Base-by-base conservation (phyloP, 2,113 vertebrate species). In the Mystacornis crossleyi region DNA sequence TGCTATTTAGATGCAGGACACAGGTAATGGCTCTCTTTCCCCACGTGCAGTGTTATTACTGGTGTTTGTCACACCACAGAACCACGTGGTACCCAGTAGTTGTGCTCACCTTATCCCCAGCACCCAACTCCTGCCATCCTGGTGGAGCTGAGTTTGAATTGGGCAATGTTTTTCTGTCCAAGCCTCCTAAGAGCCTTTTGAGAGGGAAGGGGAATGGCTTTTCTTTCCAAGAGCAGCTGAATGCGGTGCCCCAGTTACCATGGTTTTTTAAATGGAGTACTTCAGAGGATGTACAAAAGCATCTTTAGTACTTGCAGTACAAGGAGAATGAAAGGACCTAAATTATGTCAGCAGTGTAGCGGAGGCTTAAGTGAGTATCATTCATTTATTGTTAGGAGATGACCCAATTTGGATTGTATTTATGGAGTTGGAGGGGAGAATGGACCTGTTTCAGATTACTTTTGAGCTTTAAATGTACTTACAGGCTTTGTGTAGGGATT, bases 201-300 rank as follows among this genome's bases (percentile, higher is more conserved):
- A 96, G 64, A 70, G n/a, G 38, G 55, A 75, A 81, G 33, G 40
- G 62, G 43, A 70, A 67, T 83, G 53, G 21, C 36, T 85, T 74
- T 81, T 86, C 74, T 86, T 70, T 64, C 29, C 78, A 48, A 43
- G 79, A 94, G 90, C 95, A 88, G 48, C 60, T 81, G 79, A 96
- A 85, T 50, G 62, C 5, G 7, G 17, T 93, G 91, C 71, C 74
- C 92, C 71, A 45, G 66, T 96, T 93, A 69, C 95, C 81, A 80
- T 73, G 81, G 9, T 54, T 82, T 92, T 93, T 93, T 61, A 64
- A 77, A 89, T 81, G 42, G 81, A 65, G 62, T 73, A 73, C 87
- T 94, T 95, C 74, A 92, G 92, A 65, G 58, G 54, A 62, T 61
- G 75, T 71, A 95, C 90, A 94, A 95, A 95, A 97, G 88, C 95